Conservation (phyloP, 1,140 invertebrate species). For the Holotrichia oblita region DNA sequence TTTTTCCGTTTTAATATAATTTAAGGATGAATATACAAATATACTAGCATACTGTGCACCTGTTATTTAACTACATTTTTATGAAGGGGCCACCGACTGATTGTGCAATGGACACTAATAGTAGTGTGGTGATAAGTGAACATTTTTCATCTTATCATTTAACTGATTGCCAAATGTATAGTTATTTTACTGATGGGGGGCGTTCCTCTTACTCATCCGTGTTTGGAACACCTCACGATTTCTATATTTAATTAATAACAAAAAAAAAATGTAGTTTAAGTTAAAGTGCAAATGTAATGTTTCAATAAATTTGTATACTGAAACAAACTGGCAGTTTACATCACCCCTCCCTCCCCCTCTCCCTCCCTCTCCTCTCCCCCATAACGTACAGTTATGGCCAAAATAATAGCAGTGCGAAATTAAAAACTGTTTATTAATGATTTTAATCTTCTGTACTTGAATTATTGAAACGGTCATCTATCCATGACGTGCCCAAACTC, state of each 20-base stretch:
- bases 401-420: no score
- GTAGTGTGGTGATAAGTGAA: slow-evolving; percentile 44
- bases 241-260: slow-evolving; percentile 51
- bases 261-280: slow-evolving; percentile 52
- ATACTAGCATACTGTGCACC: slow-evolving; percentile 36
- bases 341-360: no score
- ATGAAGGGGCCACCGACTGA: slow-evolving; percentile 44
- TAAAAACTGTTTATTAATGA: no score
- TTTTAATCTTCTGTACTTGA: no score
- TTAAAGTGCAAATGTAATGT: slow-evolving; percentile 55
- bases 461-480: no score
- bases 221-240: slow-evolving; percentile 37
- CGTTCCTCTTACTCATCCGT: slow-evolving; percentile 35
- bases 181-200: slow-evolving; percentile 46
- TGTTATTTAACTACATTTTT: slow-evolving; percentile 40
- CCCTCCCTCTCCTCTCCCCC: no score
- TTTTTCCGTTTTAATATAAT: no score
- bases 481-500: no score
- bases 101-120: slow-evolving; percentile 44
- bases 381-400: no score
- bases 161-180: slow-evolving; percentile 55
- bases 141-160: slow-evolving; percentile 39
- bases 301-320: slow-evolving; percentile 59
- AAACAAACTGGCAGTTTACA: slow-evolving; percentile 20
- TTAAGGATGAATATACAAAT: slow-evolving; percentile 23